Conservation (phyloP, 1,140 invertebrate species). For the Drosophila funebris region DNA sequence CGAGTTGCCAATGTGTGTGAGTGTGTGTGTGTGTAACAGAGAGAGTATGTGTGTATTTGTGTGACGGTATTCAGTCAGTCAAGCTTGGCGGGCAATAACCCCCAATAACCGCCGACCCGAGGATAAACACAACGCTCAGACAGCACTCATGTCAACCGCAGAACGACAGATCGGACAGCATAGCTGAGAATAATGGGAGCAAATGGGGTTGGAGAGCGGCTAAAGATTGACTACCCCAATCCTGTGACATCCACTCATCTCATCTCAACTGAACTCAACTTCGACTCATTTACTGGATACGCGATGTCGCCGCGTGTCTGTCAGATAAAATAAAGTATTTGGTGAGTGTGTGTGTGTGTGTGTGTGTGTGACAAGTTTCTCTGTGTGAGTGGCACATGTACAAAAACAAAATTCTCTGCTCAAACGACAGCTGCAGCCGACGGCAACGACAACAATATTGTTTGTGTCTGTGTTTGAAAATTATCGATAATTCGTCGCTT, state of each 20-base stretch:
- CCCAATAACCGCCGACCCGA: constrained; percentile 42
- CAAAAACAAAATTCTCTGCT: constrained; percentile 69
- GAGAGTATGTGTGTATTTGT: neutral
- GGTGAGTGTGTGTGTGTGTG: constrained; percentile 7
- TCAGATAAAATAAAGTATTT: constrained; percentile 78
- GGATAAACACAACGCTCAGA: constrained; percentile 12
- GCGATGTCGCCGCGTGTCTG: constrained; percentile 61
- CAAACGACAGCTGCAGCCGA: constrained; percentile 29
- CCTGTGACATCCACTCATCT: constrained; percentile 37
- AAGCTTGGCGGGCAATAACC: constrained; percentile 72
- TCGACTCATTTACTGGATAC: constrained; percentile 28
- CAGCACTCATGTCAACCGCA: constrained; percentile 72
- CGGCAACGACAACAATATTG: constrained; percentile 62
- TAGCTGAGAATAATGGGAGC: constrained; percentile 21
- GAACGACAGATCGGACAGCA: constrained; percentile 39
- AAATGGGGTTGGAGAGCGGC: neutral
- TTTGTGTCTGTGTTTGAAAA: constrained; percentile 60
- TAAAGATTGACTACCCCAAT: constrained; percentile 45
- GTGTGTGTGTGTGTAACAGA: neutral
- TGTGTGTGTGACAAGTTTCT: constrained; percentile 7
- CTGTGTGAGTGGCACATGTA: constrained; percentile 39
- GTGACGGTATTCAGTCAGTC: constrained; percentile 29
- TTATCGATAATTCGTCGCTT: constrained; percentile 70
- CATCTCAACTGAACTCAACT: constrained; percentile 26
- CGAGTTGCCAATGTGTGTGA: neutral